phyloP scores from a whole-genome alignment of 2,113 vertebrate genomes.

The Phyllostomus discolor region DNA sequence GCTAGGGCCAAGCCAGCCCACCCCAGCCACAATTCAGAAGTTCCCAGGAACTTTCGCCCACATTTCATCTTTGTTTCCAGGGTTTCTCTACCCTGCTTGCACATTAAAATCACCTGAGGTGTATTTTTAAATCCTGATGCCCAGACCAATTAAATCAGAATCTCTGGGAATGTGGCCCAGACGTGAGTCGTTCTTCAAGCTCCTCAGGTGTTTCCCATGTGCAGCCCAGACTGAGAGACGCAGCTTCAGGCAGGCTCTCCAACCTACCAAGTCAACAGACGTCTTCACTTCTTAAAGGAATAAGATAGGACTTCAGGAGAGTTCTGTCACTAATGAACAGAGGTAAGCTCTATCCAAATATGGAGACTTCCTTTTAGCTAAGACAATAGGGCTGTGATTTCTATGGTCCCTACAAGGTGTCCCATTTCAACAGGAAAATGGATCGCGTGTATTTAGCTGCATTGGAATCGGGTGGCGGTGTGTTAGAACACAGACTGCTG shows the following conservation, averaged over 20 bases:
- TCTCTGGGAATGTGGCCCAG: background rate
- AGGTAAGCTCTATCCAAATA: background rate
- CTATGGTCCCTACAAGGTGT: background rate
- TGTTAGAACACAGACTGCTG: background rate
- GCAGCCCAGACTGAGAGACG: background rate
- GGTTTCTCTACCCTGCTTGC: background rate
- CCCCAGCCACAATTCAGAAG: background rate
- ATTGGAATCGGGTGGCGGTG: no score
- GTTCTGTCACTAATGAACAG: background rate
- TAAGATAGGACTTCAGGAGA: background rate
- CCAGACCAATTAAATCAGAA: background rate
- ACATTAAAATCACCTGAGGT: background rate
- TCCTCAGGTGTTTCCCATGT: fast-evolving
- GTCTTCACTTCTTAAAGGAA: background rate
- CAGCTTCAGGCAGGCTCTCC: background rate
- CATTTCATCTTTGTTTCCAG: background rate
- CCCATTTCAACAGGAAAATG: background rate
- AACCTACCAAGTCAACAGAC: fast-evolving
- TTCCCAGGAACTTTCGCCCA: background rate
- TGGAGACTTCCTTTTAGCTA: background rate
- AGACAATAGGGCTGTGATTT: background rate
- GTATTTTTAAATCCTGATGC: background rate
- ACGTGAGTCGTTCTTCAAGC: fast-evolving
- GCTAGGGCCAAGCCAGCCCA: background rate
- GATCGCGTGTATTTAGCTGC: background rate